Evolutionary conservation across 2,888 invertebrate genomes (phyloP), one percentile per base, ranked within the genome.

Genomic region (Chrysomela aeneicollis): DNA sequence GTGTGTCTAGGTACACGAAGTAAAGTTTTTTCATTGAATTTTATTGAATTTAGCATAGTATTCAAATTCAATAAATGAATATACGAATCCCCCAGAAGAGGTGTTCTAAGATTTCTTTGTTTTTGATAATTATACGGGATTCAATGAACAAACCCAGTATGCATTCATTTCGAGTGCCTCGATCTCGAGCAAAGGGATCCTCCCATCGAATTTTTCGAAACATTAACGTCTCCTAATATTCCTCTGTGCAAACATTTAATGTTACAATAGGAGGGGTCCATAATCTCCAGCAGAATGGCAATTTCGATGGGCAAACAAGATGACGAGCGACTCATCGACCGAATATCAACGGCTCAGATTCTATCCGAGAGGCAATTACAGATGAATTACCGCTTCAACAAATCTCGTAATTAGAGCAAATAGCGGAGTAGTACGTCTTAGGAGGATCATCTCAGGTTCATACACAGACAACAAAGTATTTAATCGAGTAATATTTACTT

Each of bases 341-440:
- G 66, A 63, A 67, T 64, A 63, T 60, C 55, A 59, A 51, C 55
- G 67, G 66, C 64, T 64, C 64, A 61, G 69, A 69, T 67, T 69
- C 64, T 68, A 69, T 69, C 65, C 64, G 61, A 69, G 66, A 79
- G 78, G 78, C 79, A 80, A 80, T 81, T 81, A 78, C 76, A 74
- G 75, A 79, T 79, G 76, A 79, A 80, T 81, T 81, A 80, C 80
- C 79, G 81, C 80, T 81, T 74, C 76, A 79, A 74, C 80, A 78
- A 79, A 78, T 78, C 77, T 75, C 72, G 73, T 79, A 79, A 79
- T 79, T 79, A 75, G 68, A 61, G 64, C 66, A 64, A 66, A 70
- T 42, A 42, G n/a, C 42, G n/a, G 15, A 4, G 42, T 15, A 15
- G 1, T 15, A 15, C 42, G n/a, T 15, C 42, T 15, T 42, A n/a